Evolutionary conservation across 2,888 invertebrate species (phyloP).

Genomic region (Pseudanteris insignis): DNA sequence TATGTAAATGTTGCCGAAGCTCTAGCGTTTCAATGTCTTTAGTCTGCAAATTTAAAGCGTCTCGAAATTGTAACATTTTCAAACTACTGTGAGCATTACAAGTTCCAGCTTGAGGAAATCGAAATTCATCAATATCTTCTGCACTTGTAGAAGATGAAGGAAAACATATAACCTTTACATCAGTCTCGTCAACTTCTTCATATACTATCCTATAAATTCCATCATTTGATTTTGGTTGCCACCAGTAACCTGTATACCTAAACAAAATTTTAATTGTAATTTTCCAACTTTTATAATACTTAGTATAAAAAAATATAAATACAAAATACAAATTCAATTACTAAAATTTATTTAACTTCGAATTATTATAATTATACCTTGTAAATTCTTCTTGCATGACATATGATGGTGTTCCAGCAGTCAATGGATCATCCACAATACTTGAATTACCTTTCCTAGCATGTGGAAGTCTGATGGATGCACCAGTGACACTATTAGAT

Average conservation of each 20-base stretch:
- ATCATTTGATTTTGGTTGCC: constrained; percentile 85
- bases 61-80: constrained; percentile 83
- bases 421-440: constrained; percentile 83
- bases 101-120: constrained; percentile 89
- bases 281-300: too few species aligned
- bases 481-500: constrained; percentile 74
- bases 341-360: too few species aligned
- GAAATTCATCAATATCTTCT: constrained; percentile 85
- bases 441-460: constrained; percentile 75
- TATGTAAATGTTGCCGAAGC: constrained; percentile 78
- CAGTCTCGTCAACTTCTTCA: constrained; percentile 88
- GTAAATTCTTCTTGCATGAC: constrained; percentile 97
- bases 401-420: constrained; percentile 96
- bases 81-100: constrained; percentile 90
- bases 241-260: constrained; percentile 95
- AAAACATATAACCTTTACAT: constrained; percentile 90
- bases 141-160: constrained; percentile 83
- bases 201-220: constrained; percentile 83
- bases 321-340: too few species aligned
- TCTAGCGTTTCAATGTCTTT: constrained; percentile 80
- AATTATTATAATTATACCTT: constrained; percentile 53
- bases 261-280: too few species aligned
- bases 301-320: too few species aligned
- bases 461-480: constrained; percentile 77
- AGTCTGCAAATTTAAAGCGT: constrained; percentile 75